Conservation (phyloP, 2,113 vertebrate species). For the Calyptommatus sinebrachiatus region DNA sequence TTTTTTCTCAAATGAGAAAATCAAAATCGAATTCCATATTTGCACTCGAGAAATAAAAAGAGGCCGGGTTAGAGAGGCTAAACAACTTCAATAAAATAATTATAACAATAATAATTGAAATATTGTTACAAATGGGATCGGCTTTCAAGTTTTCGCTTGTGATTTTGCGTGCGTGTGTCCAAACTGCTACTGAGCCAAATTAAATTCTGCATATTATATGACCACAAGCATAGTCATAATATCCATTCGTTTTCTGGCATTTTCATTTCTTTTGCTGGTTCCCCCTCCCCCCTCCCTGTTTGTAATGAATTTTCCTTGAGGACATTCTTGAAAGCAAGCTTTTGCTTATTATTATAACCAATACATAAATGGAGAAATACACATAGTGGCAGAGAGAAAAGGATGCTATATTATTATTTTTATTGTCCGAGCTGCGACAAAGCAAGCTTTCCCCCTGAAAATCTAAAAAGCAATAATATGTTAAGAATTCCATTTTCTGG, state of each 20-base stretch:
- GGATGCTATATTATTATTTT: slow-evolving; percentile 46
- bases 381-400: background rate
- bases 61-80: slow-evolving; percentile 42
- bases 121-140: slow-evolving; percentile 58
- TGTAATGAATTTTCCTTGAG: slow-evolving; percentile 68
- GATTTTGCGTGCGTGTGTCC: slow-evolving; percentile 22
- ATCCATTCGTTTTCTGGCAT: slow-evolving; percentile 64
- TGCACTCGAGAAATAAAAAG: slow-evolving; percentile 45
- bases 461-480: slow-evolving; percentile 36
- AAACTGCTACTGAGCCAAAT: slow-evolving; percentile 58
- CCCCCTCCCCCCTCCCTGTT: background rate
- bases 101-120: slow-evolving; percentile 66
- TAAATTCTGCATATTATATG: slow-evolving; percentile 71
- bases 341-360: slow-evolving; percentile 70
- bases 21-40: slow-evolving; percentile 20
- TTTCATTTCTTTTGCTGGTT: slow-evolving; percentile 59
- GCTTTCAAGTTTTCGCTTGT: slow-evolving; percentile 53
- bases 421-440: slow-evolving; percentile 63
- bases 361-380: slow-evolving; percentile 41
- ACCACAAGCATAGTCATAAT: slow-evolving; percentile 66
- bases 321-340: slow-evolving; percentile 64
- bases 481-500: background rate
- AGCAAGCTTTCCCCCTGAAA: slow-evolving; percentile 59
- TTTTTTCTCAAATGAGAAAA: slow-evolving; percentile 31
- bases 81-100: slow-evolving; percentile 60